Base-by-base conservation (phyloP, 2,888 invertebrate species). In the Apamea sordens region DNA sequence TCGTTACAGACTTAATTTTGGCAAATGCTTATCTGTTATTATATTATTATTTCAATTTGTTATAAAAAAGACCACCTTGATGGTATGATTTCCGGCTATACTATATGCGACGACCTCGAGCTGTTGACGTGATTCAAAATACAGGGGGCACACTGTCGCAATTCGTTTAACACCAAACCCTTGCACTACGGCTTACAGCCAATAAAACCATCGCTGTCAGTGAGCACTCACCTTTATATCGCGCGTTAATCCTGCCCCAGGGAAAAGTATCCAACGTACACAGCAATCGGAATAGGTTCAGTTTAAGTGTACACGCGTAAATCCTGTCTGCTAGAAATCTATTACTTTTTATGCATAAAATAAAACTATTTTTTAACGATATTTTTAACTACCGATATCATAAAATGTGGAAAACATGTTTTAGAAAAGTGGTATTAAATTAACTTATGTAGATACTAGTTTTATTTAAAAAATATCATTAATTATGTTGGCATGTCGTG, bases 91-190 rank as follows among this genome's bases (percentile, higher is more conserved):
- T n/a, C 1, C 5, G 18, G 1, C 36, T 59, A 68, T 63, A n/a
- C n/a, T n/a, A 71, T 59, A 41, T 84, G 85, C 84, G 83, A 89
- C 83, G 84, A 79, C 59, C 72, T 81, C 74, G 73, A 73, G 74
- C 70, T 75, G 77, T 80, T 83, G 65, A 82, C 77, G 67, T 61
- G 24, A 24, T 50, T 8, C n/a, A 79, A 78, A 79, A 64, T 83
- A 76, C 82, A 85, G 74, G 8, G 83, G 76, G 79, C 77, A 81
- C 85, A 85, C 67, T 88, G 82, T 87, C 79, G 86, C 85, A 87
- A 90, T 91, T 89, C 86, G 87, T 89, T 91, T 91, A 88, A 92
- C 89, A 91, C 90, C 89, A 88, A 91, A 91, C 85, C 88, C 89
- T 91, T 89, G 90, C 89, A 89, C 84, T 77, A 85, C 83, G 83